Evolutionary conservation across 2,888 invertebrate species (phyloP).

Genomic region (Xestia rhomboidea): DNA sequence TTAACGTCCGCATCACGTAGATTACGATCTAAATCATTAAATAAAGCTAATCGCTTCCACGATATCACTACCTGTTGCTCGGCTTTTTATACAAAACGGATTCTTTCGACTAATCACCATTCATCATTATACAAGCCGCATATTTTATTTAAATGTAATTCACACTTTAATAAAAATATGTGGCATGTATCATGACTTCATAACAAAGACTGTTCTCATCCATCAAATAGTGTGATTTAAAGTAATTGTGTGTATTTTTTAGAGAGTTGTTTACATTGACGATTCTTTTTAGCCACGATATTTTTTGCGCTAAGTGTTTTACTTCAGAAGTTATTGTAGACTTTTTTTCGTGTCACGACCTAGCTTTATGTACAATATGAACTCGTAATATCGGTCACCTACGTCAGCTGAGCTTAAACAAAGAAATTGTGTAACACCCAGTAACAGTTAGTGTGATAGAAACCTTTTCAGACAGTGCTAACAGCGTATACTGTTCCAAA

Average conservation of each 20-base stretch:
- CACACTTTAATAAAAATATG: neutral
- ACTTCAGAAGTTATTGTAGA: neutral
- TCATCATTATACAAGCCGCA: constrained; percentile 19
- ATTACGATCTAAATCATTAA: constrained; percentile 36
- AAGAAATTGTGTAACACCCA: constrained; percentile 32
- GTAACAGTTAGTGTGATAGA: constrained; percentile 28
- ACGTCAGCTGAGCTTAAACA: constrained; percentile 38
- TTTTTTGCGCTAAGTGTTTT: neutral
- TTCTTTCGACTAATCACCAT: constrained; percentile 23
- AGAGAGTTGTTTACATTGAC: neutral
- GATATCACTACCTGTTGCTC: constrained; percentile 40
- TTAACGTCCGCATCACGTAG: constrained; percentile 21
- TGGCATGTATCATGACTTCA: neutral
- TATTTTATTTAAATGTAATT: constrained; percentile 18
- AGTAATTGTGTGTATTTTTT: neutral
- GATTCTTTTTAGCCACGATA: too few species aligned
- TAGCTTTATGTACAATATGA: constrained; percentile 1
- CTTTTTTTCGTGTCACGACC: constrained; percentile 4
- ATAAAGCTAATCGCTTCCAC: constrained; percentile 25
- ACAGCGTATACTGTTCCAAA: constrained; percentile 41
- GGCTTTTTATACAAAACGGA: constrained; percentile 40
- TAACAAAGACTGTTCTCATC: neutral
- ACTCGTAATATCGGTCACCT: constrained; percentile 12
- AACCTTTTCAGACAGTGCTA: constrained; percentile 32
- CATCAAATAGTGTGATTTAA: constrained; percentile 18